A percentile compares a stretch with the other conserved stretches of the same genome.
These are phyloP conservation scores for Thymallus thymallus DNA, from an alignment of 2,113 vertebrate species.

Conservation along the genomic window DNA sequence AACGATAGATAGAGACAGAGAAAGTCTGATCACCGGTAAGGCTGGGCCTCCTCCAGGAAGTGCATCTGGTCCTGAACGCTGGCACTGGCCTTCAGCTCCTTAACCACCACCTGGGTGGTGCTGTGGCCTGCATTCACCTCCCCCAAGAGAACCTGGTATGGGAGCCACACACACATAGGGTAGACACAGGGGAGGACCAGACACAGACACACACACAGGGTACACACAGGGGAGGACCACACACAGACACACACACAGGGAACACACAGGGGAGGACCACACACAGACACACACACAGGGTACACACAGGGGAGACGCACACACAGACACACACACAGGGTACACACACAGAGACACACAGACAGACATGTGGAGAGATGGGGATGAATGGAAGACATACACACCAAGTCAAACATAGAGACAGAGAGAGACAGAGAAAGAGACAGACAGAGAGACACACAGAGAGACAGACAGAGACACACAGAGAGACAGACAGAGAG, in stretches of 20 bases:
- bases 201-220: conserved; percentile 23
- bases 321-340: conserved; percentile 21
- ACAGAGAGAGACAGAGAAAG: not conserved
- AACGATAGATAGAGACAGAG: conserved; percentile 6
- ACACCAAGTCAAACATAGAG: conserved; percentile 20
- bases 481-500: not conserved
- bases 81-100: conserved; percentile 87
- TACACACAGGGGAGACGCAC: conserved; percentile 19
- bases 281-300: not conserved
- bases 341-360: not conserved
- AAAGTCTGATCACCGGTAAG: conserved; percentile 79
- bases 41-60: conserved; percentile 89
- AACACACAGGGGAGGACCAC: not conserved
- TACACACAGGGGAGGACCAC: not conserved
- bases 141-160: conserved; percentile 86
- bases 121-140: conserved; percentile 85
- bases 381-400: conserved; percentile 1
- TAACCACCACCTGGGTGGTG: conserved; percentile 89
- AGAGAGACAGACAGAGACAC: not conserved
- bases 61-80: conserved; percentile 89
- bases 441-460: not conserved
- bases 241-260: conserved; percentile 10
- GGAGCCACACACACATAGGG: conserved; percentile 7
- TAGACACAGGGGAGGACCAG: conserved; percentile 20
- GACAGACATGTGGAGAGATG: not conserved